A percentile compares a stretch with the other conserved stretches of the same genome.
phyloP scores from a whole-genome alignment of 2,797 vertebrate species.

The Manis javanica region DNA sequence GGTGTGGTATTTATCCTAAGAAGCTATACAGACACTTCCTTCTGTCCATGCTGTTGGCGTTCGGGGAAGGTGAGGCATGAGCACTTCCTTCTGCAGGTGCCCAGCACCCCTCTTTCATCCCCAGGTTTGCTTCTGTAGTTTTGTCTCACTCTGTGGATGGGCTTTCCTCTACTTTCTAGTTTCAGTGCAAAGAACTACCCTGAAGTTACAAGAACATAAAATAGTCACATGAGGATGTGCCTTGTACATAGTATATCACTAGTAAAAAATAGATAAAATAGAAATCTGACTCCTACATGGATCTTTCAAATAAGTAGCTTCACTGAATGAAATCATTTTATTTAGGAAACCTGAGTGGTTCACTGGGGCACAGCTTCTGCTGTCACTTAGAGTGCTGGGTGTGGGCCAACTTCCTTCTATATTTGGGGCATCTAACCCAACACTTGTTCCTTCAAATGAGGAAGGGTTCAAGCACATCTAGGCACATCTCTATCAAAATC shows the following conservation, averaged over 20 bases:
- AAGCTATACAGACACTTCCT: neutral
- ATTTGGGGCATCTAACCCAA: neutral
- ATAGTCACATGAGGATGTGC: neutral
- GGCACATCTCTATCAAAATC: neutral
- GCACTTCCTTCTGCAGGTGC: too few species aligned
- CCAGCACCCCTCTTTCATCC: neutral
- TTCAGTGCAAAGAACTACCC: neutral
- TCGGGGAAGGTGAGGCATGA: neutral
- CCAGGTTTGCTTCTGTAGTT: neutral
- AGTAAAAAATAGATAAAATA: neutral
- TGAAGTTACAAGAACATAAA: neutral
- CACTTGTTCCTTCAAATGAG: neutral
- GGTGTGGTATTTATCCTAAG: fast-evolving
- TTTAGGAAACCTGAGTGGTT: neutral
- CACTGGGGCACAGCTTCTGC: neutral
- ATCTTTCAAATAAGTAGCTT: neutral
- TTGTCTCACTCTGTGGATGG: neutral
- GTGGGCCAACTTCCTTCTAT: neutral
- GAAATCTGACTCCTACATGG: neutral
- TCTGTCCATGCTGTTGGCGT: neutral
- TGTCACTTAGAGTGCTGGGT: neutral
- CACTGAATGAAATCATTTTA: neutral
- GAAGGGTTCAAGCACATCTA: neutral
- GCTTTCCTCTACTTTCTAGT: neutral
- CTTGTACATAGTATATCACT: neutral